Base-by-base conservation (phyloP, 2,888 invertebrate species). In the Chaetoderma sp. region DNA sequence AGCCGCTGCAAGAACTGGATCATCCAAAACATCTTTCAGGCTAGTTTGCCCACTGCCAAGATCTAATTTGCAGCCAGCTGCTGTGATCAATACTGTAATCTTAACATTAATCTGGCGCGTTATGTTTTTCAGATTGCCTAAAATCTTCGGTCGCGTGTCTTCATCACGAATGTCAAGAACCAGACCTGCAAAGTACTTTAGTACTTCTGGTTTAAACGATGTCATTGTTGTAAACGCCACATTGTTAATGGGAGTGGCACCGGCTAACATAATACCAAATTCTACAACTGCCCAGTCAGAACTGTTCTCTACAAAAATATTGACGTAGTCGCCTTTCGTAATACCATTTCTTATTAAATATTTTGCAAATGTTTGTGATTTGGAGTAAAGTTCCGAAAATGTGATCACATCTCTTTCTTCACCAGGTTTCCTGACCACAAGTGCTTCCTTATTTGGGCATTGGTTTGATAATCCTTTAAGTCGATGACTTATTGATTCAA, bases 401-500 rank as follows among this genome's bases (percentile, higher is more conserved):
- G 54, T 61, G 16, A 61, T 33, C 4, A 28, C 36, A 13, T 27
- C 21, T 23, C 61, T 25, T 39, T 27, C n/a, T 6, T 21, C 32
- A 36, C 27, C 55, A 25, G 21, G 36, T 18, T 32, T 36, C n/a
- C 42, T 10, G 21, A 61, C 39, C 4, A 61, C 39, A n/a, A 54
- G 21, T 2, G 55, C 55, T 59, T 49, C 21, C 33, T 61, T 61
- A 21, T 61, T 39, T 13, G 61, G 54, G n/a, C n/a, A n/a, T n/a
- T n/a, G n/a, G n/a, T n/a, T n/a, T n/a, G n/a, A n/a, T n/a, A n/a
- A n/a, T n/a, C n/a, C n/a, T n/a, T n/a, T n/a, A n/a, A n/a, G n/a
- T n/a, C n/a, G n/a, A n/a, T n/a, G n/a, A n/a, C n/a, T n/a, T n/a
- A n/a, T n/a, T n/a, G n/a, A n/a, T n/a, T n/a, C n/a, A n/a, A n/a